phyloP scores from a whole-genome alignment of 2,888 invertebrate genomes.

The Palloptera scutellata region DNA sequence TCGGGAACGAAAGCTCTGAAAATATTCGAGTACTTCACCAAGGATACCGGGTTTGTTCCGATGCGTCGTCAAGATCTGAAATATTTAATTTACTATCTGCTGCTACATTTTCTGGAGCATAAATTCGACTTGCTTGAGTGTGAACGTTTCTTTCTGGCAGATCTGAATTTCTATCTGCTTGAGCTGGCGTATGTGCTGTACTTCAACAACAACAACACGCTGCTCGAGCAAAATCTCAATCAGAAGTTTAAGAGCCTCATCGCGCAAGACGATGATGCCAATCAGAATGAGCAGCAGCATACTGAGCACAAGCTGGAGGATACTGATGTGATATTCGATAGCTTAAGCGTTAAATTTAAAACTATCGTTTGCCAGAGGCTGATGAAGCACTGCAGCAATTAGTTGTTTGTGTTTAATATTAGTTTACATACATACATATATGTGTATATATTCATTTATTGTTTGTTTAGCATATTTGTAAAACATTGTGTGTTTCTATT shows the following conservation, averaged over 20 bases:
- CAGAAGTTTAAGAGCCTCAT: constrained; percentile 59
- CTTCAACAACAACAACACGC: constrained; percentile 62
- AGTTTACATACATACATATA: constrained; percentile 10
- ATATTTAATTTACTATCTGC: constrained; percentile 62
- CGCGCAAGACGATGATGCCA: constrained; percentile 37
- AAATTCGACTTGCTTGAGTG: constrained; percentile 60
- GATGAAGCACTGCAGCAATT: constrained; percentile 57
- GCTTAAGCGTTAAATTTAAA: constrained; percentile 63
- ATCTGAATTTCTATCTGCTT: constrained; percentile 63
- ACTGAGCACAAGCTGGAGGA: constrained; percentile 53
- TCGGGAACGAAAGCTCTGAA: constrained; percentile 57
- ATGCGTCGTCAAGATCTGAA: constrained; percentile 62
- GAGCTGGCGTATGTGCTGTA: constrained; percentile 63
- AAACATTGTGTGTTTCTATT: too few relatives aligned
- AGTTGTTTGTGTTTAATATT: constrained; percentile 39
- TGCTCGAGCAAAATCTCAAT: constrained; percentile 59
- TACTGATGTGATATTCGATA: constrained; percentile 63
- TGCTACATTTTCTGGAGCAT: constrained; percentile 58
- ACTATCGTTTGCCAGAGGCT: constrained; percentile 63
- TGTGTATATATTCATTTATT: constrained; percentile 10
- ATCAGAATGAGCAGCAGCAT: constrained; percentile 43
- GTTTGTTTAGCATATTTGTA: constrained; percentile 16
- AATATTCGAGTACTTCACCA: constrained; percentile 64
- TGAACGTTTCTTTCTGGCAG: constrained; percentile 61
- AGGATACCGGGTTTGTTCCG: constrained; percentile 64